Percentiles rank a stretch among this genome's conserved stretches.
Conservation (phyloP, 2,888 invertebrate genomes). For the Ditylenchus weischeri region DNA sequence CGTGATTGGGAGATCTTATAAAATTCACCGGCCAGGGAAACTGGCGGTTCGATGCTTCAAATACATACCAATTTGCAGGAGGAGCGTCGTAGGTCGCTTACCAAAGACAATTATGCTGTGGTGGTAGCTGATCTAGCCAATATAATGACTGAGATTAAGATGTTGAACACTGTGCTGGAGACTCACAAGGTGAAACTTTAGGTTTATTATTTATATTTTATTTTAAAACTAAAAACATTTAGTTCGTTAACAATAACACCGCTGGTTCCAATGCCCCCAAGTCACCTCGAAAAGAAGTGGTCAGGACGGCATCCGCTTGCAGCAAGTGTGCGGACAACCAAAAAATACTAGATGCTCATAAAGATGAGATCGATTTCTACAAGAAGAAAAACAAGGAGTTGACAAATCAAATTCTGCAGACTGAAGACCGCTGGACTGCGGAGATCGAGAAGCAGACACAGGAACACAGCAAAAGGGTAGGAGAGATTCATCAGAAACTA, state of each 20-base stretch:
- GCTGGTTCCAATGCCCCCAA: slow-evolving; percentile 20
- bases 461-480: slow-evolving; percentile 30
- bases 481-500: no score
- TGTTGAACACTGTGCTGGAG: slow-evolving; percentile 47
- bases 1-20: neutral
- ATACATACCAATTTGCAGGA: slow-evolving; percentile 32
- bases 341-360: slow-evolving; percentile 29
- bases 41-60: neutral
- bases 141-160: slow-evolving; percentile 54
- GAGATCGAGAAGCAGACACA: slow-evolving; percentile 57
- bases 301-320: slow-evolving; percentile 15
- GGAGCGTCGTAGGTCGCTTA: slow-evolving; percentile 52
- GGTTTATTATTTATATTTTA: neutral
- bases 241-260: slow-evolving; percentile 6
- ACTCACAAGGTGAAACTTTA: slow-evolving; percentile 26
- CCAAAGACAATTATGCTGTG: slow-evolving; percentile 49
- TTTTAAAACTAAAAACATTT: neutral
- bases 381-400: slow-evolving; percentile 58
- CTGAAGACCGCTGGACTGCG: slow-evolving; percentile 58
- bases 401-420: slow-evolving; percentile 57
- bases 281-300: slow-evolving; percentile 19
- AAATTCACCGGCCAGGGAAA: neutral
- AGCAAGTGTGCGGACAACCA: slow-evolving; percentile 32
- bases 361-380: slow-evolving; percentile 43
- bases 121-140: slow-evolving; percentile 54